These are phyloP conservation scores for Cerastoderma edule DNA, from an alignment of 2,888 invertebrate species.

Conservation along the genomic window DNA sequence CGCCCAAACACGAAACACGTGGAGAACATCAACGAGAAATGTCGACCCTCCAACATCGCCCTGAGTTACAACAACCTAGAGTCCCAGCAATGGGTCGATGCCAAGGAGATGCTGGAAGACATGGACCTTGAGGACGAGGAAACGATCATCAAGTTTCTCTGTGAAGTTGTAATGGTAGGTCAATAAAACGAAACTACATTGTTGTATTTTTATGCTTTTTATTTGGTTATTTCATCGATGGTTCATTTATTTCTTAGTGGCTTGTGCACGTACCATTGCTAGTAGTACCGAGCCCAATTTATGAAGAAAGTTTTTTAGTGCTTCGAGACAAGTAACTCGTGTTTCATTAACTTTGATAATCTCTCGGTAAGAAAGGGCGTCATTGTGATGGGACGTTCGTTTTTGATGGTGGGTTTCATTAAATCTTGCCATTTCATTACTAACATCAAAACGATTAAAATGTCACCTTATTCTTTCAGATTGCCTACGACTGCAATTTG, in stretches of 20 bases:
- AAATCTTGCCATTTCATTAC: no score
- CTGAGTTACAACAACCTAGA: conserved; percentile 74
- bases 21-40: conserved; percentile 74
- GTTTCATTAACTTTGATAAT: no score
- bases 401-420: no score
- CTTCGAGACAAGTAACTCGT: no score
- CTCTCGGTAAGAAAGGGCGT: no score
- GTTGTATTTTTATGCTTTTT: background rate
- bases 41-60: conserved; percentile 77
- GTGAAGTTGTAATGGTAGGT: conserved; percentile 74
- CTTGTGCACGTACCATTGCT: no score
- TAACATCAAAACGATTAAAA: no score
- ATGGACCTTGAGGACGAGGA: conserved; percentile 68
- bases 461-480: conserved; percentile 32
- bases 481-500: conserved; percentile 33
- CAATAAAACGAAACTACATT: background rate
- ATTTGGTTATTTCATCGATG: no score
- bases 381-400: no score
- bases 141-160: conserved; percentile 69
- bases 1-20: conserved; percentile 56
- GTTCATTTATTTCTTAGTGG: no score
- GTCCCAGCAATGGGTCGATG: conserved; percentile 79
- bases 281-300: no score
- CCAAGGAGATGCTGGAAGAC: conserved; percentile 77
- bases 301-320: no score